Evolutionary conservation across 2,797 vertebrate species (phyloP), one percentile per base, ranked within the genome.

Genomic region (Salarias fasciatus): DNA sequence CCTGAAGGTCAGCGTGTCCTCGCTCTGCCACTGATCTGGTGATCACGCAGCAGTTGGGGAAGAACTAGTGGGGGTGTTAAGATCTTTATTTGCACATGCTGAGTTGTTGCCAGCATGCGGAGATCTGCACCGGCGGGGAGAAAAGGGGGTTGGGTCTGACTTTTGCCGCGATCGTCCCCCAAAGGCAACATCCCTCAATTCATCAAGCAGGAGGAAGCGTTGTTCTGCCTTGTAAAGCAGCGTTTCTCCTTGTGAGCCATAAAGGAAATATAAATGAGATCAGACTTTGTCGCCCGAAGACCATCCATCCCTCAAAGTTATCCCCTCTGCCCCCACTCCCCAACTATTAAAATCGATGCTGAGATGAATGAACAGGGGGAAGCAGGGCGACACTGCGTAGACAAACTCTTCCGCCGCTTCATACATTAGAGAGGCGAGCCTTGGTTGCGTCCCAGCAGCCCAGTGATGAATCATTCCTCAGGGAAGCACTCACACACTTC

Each of bases 1-100:
- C 60, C 71, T 85, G 90, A 92, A 92, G 90, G 92, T 92, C 85
- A 89, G 48, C 4, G 13, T 35, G 80, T 86, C 90, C 86, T 91
- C 50, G 50, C 70, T 64, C 69, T 50, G 83, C 75, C 61, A 66
- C 70, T 51, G 76, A 91, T 85, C 65, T 83, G 70, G 86, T 75
- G 84, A 89, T 84, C 70, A 46, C 63, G 79, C 43, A 61, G 61
- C 11, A 24, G 45, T 44, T 30, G 37, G 37, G 40, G 41, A 38
- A 24, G 52, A 40, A 35, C n/a, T n/a, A n/a, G 33, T 42, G 8
- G 51, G n/a, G 46, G 41, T 6, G 51, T 57, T 66, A 62, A 58
- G 67, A 68, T 78, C 53, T 80, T 61, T 71, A 74, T 79, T 77
- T 76, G 47, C 54, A 36, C 69, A 62, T 9, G 56, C 38, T 64